Evolutionary conservation across 2,888 invertebrate species (phyloP).

Genomic region (Pollenia labialis): DNA sequence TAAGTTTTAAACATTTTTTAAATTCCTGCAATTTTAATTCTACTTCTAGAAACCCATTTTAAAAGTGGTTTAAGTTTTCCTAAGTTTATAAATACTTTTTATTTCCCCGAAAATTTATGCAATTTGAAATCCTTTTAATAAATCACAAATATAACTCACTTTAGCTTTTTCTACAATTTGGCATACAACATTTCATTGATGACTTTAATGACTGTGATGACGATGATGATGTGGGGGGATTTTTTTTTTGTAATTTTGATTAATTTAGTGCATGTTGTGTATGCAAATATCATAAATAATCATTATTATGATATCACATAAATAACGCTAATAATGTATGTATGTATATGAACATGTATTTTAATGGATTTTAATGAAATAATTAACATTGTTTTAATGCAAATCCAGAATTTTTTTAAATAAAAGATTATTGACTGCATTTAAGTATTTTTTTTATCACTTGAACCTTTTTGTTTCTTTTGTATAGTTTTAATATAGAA

Average conservation of each 20-base stretch:
- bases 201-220: background rate
- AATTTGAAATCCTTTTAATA: too few species aligned
- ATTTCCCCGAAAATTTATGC: too few species aligned
- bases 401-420: background rate
- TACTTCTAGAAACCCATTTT: too few species aligned
- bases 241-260: background rate
- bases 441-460: background rate
- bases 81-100: too few species aligned
- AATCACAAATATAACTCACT: too few species aligned
- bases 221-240: background rate
- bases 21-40: too few species aligned
- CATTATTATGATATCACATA: conserved; percentile 1
- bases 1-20: too few species aligned
- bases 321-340: background rate
- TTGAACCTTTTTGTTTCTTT: background rate
- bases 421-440: background rate
- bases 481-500: background rate
- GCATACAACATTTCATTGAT: background rate
- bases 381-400: conserved; percentile 30
- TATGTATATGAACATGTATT: too few species aligned
- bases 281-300: conserved; percentile 16
- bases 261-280: background rate
- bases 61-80: too few species aligned
- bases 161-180: background rate
- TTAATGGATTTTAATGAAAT: conserved; percentile 36